A percentile compares a stretch with the other conserved stretches of the same genome.
Evolutionary conservation across 2,888 invertebrate genomes (phyloP).

Genomic region (Papilio elwesi): DNA sequence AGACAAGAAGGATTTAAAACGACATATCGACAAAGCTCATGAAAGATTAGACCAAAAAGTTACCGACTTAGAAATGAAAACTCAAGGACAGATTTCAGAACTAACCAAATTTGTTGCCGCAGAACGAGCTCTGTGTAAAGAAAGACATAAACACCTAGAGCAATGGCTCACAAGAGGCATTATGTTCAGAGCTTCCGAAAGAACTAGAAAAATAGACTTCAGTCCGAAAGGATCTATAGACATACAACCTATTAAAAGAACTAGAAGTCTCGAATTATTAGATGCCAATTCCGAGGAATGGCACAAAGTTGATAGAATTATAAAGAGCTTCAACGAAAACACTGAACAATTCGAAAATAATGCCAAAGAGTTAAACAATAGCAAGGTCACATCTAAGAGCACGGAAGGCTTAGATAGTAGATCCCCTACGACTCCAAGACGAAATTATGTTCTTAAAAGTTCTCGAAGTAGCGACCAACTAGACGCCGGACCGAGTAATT

Average conservation of each 20-base stretch:
- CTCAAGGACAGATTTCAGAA: slow-evolving; percentile 88
- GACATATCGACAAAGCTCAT: slow-evolving; percentile 91
- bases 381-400: slow-evolving; percentile 79
- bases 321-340: slow-evolving; percentile 71
- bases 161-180: slow-evolving; percentile 88
- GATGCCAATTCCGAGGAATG: slow-evolving; percentile 79
- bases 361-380: slow-evolving; percentile 74
- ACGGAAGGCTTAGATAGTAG: slow-evolving; percentile 75
- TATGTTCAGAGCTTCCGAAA: slow-evolving; percentile 83
- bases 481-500: slow-evolving; percentile 68
- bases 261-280: slow-evolving; percentile 88
- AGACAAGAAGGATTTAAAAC: slow-evolving; percentile 91
- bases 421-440: slow-evolving; percentile 65
- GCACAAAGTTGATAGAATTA: slow-evolving; percentile 71
- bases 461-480: slow-evolving; percentile 76
- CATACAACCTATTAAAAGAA: slow-evolving; percentile 85
- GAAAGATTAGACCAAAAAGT: slow-evolving; percentile 92
- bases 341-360: slow-evolving; percentile 67
- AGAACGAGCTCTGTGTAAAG: slow-evolving; percentile 85
- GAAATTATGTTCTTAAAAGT: slow-evolving; percentile 65
- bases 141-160: slow-evolving; percentile 87
- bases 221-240: slow-evolving; percentile 82
- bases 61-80: slow-evolving; percentile 89
- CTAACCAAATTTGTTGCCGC: slow-evolving; percentile 87
- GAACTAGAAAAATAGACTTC: slow-evolving; percentile 74